Base-by-base conservation (phyloP, 2,888 invertebrate genomes). In the Drosophila anomalipes region DNA sequence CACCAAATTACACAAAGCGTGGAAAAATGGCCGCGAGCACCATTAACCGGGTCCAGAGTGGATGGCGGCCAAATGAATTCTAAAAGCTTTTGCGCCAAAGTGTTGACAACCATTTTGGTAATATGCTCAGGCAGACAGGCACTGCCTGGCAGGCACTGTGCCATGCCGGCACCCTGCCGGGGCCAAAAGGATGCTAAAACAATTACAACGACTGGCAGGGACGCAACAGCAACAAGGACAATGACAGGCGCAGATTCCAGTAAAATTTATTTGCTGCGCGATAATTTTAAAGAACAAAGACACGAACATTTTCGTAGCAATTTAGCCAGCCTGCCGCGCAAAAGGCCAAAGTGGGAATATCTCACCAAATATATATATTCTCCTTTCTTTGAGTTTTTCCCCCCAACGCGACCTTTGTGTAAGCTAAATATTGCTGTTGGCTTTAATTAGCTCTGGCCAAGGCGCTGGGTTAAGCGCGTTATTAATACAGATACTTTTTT, bases 231-330 rank as follows among this genome's bases (percentile, higher is more conserved):
- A 66, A 68, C 70, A 78, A 66, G 54, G 83, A 71, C 82, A 83
- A 74, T 83, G 82, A 83, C 83, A 82, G 78, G 83, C 81, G 81
- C 81, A 83, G 82, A 82, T 84, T 82, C 77, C 77, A 62, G 57
- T 58, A 68, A 82, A 79, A 86, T 86, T 87, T 86, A 86, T 86
- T 86, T 87, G 76, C 87, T 76, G 52, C 75, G 86, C 86, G 86
- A 86, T 86, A 86, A 86, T 84, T 87, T 87, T 74, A 66, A 83
- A 81, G 82, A 82, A 83, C 81, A 82, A 82, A 83, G 82, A 81
- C 73, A 57, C 28, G 67, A 66, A 78, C 52, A 81, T 67, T 72
- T 82, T 68, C 69, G n/a, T 30, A 77, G 81, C 53, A 52, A 59
- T 62, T 77, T 58, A 66, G 58, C 47, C 60, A 47, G 54, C 54